phyloP scores from a whole-genome alignment of 2,113 vertebrate genomes.

The Phaetusa simplex region DNA sequence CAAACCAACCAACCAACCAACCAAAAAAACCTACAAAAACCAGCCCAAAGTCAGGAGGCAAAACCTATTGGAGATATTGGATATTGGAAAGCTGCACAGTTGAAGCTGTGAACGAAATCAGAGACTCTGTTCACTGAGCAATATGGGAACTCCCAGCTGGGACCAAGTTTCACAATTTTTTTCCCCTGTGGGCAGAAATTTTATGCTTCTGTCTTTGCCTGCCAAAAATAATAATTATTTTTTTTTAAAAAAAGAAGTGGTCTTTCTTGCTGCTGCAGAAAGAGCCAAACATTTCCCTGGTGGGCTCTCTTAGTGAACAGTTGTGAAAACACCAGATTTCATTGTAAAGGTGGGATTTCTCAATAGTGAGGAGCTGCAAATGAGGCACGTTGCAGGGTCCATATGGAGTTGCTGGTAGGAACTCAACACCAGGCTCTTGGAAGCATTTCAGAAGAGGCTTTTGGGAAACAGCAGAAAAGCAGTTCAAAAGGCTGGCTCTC shows the following conservation, averaged over 20 bases:
- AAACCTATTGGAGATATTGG: neutral
- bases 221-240: conserved; percentile 19
- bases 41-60: neutral
- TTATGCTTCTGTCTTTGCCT: conserved; percentile 8
- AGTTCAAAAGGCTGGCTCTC: conserved; percentile 15
- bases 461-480: neutral
- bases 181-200: neutral
- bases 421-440: conserved; percentile 29
- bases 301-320: conserved; percentile 23
- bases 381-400: conserved; percentile 35
- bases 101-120: neutral
- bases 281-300: conserved; percentile 21
- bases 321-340: conserved; percentile 64
- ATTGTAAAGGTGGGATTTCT: conserved; percentile 44
- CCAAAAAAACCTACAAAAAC: rapidly evolving
- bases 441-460: conserved; percentile 3
- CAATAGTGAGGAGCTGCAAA: conserved; percentile 33
- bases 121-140: neutral
- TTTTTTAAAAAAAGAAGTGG: neutral
- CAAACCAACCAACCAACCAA: neutral
- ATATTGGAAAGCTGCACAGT: neutral
- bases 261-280: conserved; percentile 23
- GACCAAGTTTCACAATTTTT: neutral
- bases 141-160: conserved; percentile 2
- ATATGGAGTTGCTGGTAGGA: conserved; percentile 49